Conservation (phyloP, 2,797 vertebrate species). For the Coendou prehensilis region DNA sequence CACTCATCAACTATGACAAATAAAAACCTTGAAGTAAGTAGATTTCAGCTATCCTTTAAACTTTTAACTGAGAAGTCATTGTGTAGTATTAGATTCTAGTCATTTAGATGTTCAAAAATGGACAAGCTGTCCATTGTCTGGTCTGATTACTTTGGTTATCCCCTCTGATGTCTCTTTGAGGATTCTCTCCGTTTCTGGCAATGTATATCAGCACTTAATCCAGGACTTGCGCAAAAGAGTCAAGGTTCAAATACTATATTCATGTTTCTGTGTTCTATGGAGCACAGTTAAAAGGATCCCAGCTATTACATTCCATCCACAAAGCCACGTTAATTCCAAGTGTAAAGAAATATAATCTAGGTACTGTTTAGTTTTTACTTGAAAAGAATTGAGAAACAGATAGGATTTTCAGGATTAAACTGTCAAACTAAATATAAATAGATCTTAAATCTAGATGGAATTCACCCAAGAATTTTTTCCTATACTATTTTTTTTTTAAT, state of each 20-base stretch:
- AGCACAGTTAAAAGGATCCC: neutral
- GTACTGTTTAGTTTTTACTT: neutral
- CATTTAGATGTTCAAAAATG: neutral
- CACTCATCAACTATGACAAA: neutral
- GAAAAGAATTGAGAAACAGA: neutral
- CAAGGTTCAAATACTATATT: neutral
- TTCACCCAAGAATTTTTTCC: neutral
- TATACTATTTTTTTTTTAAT: neutral
- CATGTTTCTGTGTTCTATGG: too few species aligned
- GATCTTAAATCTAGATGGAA: conserved; percentile 26
- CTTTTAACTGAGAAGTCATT: conserved; percentile 33
- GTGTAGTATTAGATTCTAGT: neutral
- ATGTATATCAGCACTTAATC: neutral
- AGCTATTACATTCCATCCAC: neutral
- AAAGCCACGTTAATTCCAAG: neutral
- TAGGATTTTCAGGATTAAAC: conserved; percentile 21
- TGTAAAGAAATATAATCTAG: neutral
- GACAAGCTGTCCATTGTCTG: neutral
- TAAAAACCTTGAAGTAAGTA: neutral
- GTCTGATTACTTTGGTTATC: neutral
- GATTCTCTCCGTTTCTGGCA: neutral
- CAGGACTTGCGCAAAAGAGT: neutral
- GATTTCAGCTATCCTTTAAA: neutral
- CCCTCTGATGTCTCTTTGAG: neutral
- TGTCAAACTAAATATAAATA: neutral